Percentiles rank a stretch among this genome's conserved stretches.
Evolutionary conservation across 2,113 vertebrate species (phyloP).

Genomic region (Stegostoma tigrinum): DNA sequence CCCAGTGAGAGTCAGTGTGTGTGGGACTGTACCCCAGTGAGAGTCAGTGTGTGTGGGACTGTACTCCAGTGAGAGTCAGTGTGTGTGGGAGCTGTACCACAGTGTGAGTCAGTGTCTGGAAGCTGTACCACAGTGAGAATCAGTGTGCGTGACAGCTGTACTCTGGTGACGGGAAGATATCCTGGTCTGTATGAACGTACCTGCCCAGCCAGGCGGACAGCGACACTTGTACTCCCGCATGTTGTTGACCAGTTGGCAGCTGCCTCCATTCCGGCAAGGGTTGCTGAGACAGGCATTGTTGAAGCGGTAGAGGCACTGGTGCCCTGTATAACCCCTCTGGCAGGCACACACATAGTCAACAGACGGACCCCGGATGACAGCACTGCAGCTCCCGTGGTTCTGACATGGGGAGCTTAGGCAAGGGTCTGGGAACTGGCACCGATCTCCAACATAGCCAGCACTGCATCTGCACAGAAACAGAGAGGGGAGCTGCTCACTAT

Average conservation of each 20-base stretch:
- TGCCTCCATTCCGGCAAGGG: constrained; percentile 85
- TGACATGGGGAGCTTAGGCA: constrained; percentile 68
- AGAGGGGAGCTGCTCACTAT: not conserved
- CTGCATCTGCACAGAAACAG: constrained; percentile 60
- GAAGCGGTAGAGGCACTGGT: constrained; percentile 66
- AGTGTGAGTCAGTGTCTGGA: not conserved
- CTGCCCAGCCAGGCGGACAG: constrained; percentile 87
- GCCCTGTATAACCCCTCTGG: constrained; percentile 68
- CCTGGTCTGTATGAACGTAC: constrained; percentile 51
- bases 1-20: too few species aligned
- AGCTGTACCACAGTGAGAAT: not conserved
- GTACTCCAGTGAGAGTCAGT: not conserved
- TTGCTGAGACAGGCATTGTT: constrained; percentile 67
- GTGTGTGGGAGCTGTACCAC: not conserved
- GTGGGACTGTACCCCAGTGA: too few species aligned
- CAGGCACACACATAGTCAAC: constrained; percentile 70
- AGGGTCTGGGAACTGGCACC: constrained; percentile 77
- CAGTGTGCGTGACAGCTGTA: not conserved
- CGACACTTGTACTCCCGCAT: constrained; percentile 72
- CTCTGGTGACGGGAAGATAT: too few species aligned
- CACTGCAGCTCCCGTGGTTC: constrained; percentile 68
- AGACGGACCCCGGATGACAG: constrained; percentile 45
- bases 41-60: too few species aligned
- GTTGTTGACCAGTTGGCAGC: constrained; percentile 65
- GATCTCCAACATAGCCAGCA: constrained; percentile 58